Evolutionary conservation across 2,113 vertebrate species (phyloP).

Genomic region (Cynopterus brachyotis): DNA sequence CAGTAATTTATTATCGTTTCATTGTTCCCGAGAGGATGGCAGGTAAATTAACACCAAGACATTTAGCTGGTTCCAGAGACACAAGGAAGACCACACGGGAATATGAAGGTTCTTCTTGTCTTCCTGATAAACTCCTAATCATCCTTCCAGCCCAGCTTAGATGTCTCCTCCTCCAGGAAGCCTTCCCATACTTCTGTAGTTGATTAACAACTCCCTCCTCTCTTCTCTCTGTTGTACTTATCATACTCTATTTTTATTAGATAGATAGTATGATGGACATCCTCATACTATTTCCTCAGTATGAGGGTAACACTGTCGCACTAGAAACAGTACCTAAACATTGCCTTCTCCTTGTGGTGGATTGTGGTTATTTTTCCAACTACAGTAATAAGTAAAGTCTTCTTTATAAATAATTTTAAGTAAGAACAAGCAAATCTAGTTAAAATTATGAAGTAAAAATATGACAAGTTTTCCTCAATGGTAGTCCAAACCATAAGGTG

Average conservation of each 20-base stretch:
- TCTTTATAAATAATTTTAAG: not conserved
- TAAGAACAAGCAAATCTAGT: not conserved
- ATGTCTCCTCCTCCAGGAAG: not conserved
- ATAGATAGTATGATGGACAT: not conserved
- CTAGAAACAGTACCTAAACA: not conserved
- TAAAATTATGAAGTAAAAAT: not conserved
- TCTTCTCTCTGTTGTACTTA: not conserved
- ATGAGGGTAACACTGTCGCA: not conserved
- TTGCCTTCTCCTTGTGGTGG: not conserved
- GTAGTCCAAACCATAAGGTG: not conserved
- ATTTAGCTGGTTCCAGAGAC: not conserved
- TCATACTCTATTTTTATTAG: not conserved
- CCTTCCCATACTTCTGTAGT: not conserved
- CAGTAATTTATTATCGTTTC: not conserved
- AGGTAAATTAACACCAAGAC: not conserved
- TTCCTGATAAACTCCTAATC: not conserved
- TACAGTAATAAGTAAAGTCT: not conserved
- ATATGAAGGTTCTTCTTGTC: not conserved
- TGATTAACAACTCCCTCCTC: not conserved
- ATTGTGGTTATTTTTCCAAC: not conserved
- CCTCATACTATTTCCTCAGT: not conserved
- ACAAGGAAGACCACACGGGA: not conserved
- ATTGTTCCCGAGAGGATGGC: not conserved
- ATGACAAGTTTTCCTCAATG: not conserved
- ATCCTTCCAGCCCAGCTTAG: not conserved